A percentile compares a stretch with the other conserved stretches of the same genome.
These are phyloP conservation scores for Gyrodactylus salaris DNA, from an alignment of 1,140 invertebrate species.

Conservation along the genomic window DNA sequence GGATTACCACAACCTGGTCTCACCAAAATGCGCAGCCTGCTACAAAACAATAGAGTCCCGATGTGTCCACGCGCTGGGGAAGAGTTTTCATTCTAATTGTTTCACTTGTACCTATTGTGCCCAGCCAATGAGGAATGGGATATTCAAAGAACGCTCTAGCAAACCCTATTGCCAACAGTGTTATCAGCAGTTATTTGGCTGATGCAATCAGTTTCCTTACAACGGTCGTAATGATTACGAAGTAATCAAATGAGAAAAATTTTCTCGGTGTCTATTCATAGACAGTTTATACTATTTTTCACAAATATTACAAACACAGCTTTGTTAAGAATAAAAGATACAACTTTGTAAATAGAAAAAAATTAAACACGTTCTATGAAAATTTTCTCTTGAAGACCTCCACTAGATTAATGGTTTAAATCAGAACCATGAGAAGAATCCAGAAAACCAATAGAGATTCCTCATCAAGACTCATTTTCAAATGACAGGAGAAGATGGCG, in stretches of 20 bases:
- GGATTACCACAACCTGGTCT: constrained; percentile 1
- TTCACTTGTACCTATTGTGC: constrained; percentile 48
- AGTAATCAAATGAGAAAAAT: no score
- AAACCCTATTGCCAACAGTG: constrained; percentile 85
- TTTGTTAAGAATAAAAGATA: no score
- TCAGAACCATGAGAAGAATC: no score
- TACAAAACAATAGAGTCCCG: background rate
- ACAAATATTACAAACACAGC: background rate
- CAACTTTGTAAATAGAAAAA: no score
- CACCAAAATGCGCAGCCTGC: background rate
- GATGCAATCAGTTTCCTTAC: background rate
- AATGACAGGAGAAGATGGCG: no score
- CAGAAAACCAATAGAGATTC: no score
- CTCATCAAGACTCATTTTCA: no score
- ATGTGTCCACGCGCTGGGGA: constrained; percentile 37
- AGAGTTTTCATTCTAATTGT: constrained; percentile 97
- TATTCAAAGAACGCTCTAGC: constrained; percentile 86
- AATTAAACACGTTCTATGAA: no score
- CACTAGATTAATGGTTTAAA: no score
- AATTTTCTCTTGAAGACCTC: no score
- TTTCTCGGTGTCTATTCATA: no score
- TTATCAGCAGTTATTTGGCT: constrained; percentile 62
- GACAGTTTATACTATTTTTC: background rate
- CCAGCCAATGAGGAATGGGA: constrained; percentile 67
- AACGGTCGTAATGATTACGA: no score